phyloP scores from a whole-genome alignment of 2,113 vertebrate species.

The Oxyura jamaicensis region DNA sequence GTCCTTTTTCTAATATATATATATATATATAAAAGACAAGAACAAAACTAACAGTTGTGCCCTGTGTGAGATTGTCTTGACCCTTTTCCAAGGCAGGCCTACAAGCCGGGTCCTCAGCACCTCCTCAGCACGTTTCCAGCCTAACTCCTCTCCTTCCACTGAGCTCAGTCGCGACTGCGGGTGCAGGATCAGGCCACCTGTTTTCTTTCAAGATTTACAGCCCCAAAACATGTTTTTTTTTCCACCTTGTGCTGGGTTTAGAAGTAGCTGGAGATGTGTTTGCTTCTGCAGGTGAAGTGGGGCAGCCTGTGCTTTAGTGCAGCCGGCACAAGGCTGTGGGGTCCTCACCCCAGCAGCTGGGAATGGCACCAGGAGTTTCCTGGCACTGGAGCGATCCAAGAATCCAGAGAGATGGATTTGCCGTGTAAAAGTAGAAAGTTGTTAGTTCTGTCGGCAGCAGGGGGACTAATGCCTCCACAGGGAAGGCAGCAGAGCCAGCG shows the following conservation, averaged over 20 bases:
- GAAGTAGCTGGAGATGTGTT: background rate
- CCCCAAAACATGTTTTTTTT: background rate
- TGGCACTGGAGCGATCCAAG: fast-evolving
- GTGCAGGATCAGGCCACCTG: background rate
- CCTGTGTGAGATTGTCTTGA: slow-evolving; percentile 31
- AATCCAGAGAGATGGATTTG: background rate
- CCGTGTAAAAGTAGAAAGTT: background rate
- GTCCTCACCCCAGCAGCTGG: background rate
- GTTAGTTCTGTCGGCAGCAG: background rate
- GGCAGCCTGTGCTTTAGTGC: background rate
- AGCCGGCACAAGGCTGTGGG: fast-evolving
- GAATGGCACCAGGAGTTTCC: background rate
- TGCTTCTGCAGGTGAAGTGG: background rate
- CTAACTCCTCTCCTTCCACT: background rate
- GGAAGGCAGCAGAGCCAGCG: background rate
- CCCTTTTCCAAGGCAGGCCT: background rate
- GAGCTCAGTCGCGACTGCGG: background rate
- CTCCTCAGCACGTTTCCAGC: background rate
- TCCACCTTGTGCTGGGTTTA: background rate
- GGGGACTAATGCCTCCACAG: fast-evolving
- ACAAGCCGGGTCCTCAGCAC: background rate
- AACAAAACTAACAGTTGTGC: slow-evolving; percentile 33
- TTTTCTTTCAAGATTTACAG: background rate
- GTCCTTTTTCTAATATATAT: background rate
- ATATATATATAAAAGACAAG: background rate